Evolutionary conservation across 2,797 vertebrate genomes (phyloP), one percentile per base, ranked within the genome.

Genomic region (Apodemus agrarius): DNA sequence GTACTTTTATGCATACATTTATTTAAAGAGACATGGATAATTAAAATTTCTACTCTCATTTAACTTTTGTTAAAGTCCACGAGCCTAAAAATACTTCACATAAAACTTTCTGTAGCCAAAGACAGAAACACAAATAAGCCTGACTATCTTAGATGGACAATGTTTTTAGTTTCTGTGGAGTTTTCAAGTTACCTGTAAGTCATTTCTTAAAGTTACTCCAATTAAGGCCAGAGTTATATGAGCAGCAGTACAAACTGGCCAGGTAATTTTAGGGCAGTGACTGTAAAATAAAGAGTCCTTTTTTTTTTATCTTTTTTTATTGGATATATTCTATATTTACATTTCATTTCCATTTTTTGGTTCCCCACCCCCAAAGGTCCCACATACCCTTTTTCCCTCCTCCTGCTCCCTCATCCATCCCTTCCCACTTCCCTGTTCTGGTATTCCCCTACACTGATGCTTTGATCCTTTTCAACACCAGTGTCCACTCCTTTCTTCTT

Each of bases 31-130:
- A 22, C 0, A 80, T 93, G 24, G n/a, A 22, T 61, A 95, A 92
- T 12, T 92, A 43, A 85, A 94, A 69, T 75, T 84, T 91, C 12
- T 54, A 67, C 54, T 95, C 81, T 84, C 34, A 69, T 57, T 26
- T 93, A 22, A 0, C 49, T 84, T 2, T 3, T 83, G 4, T 88
- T 84, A 88, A 88, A 16, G 76, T 13, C 76, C 24, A 17, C 26
- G n/a, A 95, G 12, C 14, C 11, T 91, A 91, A 69, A 76, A 76
- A 81, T 84, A n/a, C 17, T 31, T 80, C 72, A 46, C 81, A 22
- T 63, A 74, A 87, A 96, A 10, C 14, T 43, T 80, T 75, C 24
- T 65, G 34, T 95, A 69, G 76, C 72, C 31, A 93, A 90, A 94
- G 29, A 92, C 46, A 46, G 86, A 82, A 3, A 17, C 9, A 40